Base-by-base conservation (phyloP, 2,113 vertebrate genomes). In the Macrotus californicus region DNA sequence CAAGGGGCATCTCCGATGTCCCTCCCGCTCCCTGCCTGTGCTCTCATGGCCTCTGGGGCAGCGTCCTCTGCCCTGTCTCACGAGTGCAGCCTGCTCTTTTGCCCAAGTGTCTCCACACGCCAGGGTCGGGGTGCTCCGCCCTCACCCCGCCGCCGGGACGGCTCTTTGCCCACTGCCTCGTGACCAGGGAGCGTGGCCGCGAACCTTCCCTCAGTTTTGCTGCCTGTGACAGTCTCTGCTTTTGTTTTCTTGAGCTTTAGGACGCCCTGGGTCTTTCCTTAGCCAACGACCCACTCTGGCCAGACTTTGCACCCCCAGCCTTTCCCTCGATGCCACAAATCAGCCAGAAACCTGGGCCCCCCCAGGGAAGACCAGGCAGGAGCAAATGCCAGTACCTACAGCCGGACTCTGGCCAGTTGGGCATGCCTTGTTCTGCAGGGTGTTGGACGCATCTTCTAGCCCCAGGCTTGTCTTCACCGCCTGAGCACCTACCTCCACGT, bases 321-420 rank as follows among this genome's bases (percentile, higher is more conserved):
- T 21, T 43, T 19, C 29, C 43, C 12, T 13, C 31, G 14, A 0
- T 3, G 29, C 52, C n/a, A 11, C 70, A 7, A 0, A 5, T 46
- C 26, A 26, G 41, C 29, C 12, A 4, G 67, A 8, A 46, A 3
- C 19, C 4, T 2, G 29, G 39, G 2, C 10, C 39, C 52, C 21
- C 10, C n/a, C 2, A 12, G 43, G 16, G 26, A 14, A 29, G 85
- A 6, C 69, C 39, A 6, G 12, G 8, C 2, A 1, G 70, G 21
- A 34, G 69, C 7, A 10, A 72, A 19, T 26, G 3, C 8, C 3
- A 13, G 9, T 2, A 3, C 15, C n/a, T 9, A 11, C 18, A 16
- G 41, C 15, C 21, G 7, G n/a, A 5, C 7, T 59, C 61, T 54
- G 34, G 19, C 36, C 3, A 3, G 24, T 56, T 9, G 18, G 46